Base-by-base conservation (phyloP, 1,140 invertebrate genomes). In the Magallana gigas region DNA sequence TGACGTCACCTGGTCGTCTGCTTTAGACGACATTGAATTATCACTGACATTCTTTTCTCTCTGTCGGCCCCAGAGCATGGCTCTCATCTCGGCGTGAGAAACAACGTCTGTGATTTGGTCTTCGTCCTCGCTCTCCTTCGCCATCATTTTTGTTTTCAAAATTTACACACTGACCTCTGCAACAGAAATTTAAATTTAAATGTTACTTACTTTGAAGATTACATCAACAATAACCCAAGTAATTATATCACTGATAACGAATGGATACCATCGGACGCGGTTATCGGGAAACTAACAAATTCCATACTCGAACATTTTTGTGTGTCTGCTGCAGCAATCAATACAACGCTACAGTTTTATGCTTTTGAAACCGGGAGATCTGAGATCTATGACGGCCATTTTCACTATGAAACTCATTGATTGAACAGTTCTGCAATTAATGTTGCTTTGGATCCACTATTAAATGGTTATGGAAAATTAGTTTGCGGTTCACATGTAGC, bases 51-150 rank as follows among this genome's bases (percentile, higher is more conserved):
- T 81, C 23, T 76, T 58, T 18, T 80, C 58, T 57, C 76, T 29
- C 16, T 87, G 85, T 36, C 88, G 59, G 9, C 88, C 88, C 88
- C 88, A 89, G n/a, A 89, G 48, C 76, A 89, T 89, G 8, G 88
- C 88, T 48, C 88, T 86, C 83, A 89, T 87, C 18, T 89, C 88
- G 18, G 88, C 83, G 83, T 88, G 87, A 57, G 83, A 85, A 29
- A 88, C 68, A 18, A 56, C 11, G 8, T 84, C 83, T 1, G 81
- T n/a, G 16, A 83, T 58, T 58, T 57, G 81, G 16, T 57, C 81
- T 8, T 83, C 81, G 36, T 76, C 68, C 12, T 76, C 68, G 8
- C 23, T 76, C 23, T 76, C 68, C 68, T 23, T 76, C 23, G 68
- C 12, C 68, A 76, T 76, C 68, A 76, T 76, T 29, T 76, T 48